Conservation (phyloP, 2,113 vertebrate species). For the Mugil cephalus region DNA sequence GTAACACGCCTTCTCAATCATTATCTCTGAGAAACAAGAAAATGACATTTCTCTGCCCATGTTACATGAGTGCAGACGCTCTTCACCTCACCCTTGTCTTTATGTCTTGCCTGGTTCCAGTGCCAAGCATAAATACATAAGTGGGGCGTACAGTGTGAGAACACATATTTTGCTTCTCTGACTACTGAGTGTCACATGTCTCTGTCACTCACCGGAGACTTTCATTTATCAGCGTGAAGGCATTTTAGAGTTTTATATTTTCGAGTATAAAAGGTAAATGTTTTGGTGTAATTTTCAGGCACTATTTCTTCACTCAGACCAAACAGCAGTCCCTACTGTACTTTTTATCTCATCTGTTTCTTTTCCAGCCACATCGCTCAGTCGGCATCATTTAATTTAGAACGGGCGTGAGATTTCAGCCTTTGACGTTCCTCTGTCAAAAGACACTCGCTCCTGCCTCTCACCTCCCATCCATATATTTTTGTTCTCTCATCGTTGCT, state of each 20-base stretch:
- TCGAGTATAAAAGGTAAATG: neutral
- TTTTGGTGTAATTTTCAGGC: neutral
- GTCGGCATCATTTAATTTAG: constrained; percentile 4
- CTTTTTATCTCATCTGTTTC: neutral
- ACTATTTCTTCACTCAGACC: neutral
- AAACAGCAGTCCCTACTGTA: neutral
- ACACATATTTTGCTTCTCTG: neutral
- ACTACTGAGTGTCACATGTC: neutral
- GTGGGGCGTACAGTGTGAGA: neutral
- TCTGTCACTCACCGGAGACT: neutral
- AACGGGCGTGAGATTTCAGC: constrained; percentile 4
- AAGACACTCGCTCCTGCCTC: constrained; percentile 35
- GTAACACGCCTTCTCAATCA: neutral
- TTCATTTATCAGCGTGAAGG: neutral
- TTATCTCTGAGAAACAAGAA: neutral
- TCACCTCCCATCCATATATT: constrained; percentile 18
- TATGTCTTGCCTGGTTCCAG: neutral
- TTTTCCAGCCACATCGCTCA: neutral
- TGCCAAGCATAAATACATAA: neutral
- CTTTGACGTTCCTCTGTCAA: constrained; percentile 35
- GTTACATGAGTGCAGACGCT: neutral
- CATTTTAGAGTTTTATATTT: too few species aligned
- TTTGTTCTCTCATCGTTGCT: too few species aligned
- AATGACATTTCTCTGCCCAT: neutral
- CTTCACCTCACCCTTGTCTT: neutral